phyloP scores from a whole-genome alignment of 2,888 invertebrate species.

The Druceiella hillmani region DNA sequence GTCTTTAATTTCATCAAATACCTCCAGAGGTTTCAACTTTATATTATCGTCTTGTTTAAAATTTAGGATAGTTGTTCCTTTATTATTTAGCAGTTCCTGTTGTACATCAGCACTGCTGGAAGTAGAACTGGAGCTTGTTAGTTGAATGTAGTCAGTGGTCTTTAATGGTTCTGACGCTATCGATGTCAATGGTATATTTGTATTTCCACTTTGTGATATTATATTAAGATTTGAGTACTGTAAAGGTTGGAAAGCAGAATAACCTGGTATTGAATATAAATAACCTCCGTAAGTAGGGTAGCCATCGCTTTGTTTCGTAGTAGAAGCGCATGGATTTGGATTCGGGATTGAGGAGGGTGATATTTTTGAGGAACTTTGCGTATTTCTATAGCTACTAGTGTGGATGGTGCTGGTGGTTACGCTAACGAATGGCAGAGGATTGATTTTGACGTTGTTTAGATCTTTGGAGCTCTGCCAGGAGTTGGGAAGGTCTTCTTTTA shows the following conservation, averaged over 20 bases:
- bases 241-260: conserved; percentile 45
- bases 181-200: too few relatives aligned
- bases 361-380: conserved; percentile 41
- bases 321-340: conserved; percentile 41
- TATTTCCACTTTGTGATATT: too few relatives aligned
- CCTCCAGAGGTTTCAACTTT: neutral
- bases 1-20: neutral
- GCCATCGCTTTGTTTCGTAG: conserved; percentile 36
- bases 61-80: too few relatives aligned
- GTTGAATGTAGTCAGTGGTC: conserved; percentile 5
- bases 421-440: too few relatives aligned
- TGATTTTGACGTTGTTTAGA: too few relatives aligned
- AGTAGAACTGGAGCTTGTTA: conserved; percentile 1
- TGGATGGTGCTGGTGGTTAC: too few relatives aligned
- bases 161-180: too few relatives aligned
- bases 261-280: conserved; percentile 43
- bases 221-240: conserved; percentile 28
- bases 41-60: too few relatives aligned
- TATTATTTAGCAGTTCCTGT: too few relatives aligned
- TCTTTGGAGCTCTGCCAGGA: conserved; percentile 4
- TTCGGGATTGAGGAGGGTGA: conserved; percentile 48
- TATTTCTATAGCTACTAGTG: conserved; percentile 8
- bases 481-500: conserved; percentile 12
- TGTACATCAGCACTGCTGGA: neutral
- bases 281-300: conserved; percentile 40